A percentile compares a stretch with the other conserved stretches of the same genome.
Conservation (phyloP, 2,113 vertebrate genomes). For the Platycercus adscitus region DNA sequence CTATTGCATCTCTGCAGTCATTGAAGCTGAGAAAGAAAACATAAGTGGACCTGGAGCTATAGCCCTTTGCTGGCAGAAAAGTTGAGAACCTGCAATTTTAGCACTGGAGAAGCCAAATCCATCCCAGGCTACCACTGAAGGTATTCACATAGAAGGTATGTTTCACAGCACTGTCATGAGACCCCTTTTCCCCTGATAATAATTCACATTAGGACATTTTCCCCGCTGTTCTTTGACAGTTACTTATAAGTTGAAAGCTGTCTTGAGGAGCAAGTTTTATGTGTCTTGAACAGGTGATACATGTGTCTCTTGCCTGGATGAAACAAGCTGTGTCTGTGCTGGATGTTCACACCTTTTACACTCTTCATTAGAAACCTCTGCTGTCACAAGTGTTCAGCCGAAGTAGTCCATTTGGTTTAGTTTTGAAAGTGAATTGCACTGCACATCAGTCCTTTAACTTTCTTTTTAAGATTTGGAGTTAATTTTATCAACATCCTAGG, state of each 20-base stretch:
- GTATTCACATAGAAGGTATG: not conserved
- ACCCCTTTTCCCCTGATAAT: not conserved
- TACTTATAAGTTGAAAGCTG: not conserved
- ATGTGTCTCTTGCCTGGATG: not conserved
- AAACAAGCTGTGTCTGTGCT: not conserved
- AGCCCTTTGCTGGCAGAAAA: not conserved
- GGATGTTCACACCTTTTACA: not conserved
- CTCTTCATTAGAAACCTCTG: not conserved
- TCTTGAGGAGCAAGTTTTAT: not conserved
- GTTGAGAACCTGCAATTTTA: not conserved
- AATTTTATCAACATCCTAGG: too few species aligned
- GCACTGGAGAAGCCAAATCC: not conserved
- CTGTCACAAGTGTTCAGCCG: not conserved
- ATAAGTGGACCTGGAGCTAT: not conserved
- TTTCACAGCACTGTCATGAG: not conserved
- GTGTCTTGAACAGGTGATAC: not conserved
- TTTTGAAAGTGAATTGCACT: not conserved
- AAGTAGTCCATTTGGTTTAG: not conserved
- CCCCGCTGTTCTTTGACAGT: rapidly evolving
- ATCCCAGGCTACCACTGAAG: not conserved
- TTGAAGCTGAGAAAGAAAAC: not conserved
- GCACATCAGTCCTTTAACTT: not conserved
- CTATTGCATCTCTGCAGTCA: not conserved
- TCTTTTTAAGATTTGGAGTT: not conserved
- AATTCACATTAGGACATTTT: not conserved